Conservation (phyloP, 2,797 vertebrate genomes). For the Phylloscopus collybita region DNA sequence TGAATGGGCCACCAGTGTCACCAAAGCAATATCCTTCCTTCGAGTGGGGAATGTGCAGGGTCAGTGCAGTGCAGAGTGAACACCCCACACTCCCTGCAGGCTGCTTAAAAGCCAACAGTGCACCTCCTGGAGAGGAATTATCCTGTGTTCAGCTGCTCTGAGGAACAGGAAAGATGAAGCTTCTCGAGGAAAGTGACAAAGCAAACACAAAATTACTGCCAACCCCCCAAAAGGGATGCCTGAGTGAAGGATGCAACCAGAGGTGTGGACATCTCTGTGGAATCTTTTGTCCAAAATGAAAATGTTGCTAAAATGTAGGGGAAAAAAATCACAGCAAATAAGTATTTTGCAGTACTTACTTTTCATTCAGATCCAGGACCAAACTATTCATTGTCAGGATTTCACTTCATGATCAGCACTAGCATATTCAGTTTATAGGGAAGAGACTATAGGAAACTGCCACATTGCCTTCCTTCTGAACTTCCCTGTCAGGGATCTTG, state of each 20-base stretch:
- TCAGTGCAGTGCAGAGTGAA: neutral
- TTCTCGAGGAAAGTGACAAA: neutral
- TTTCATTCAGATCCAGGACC: neutral
- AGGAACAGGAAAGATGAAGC: neutral
- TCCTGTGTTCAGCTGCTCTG: neutral
- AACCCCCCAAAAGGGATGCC: neutral
- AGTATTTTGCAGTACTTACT: neutral
- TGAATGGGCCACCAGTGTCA: constrained; percentile 9
- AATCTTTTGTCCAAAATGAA: neutral
- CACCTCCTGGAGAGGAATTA: neutral
- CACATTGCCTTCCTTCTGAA: neutral
- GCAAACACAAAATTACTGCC: neutral
- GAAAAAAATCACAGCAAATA: neutral
- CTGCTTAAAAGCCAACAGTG: neutral
- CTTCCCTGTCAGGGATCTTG: neutral
- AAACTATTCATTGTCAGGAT: neutral
- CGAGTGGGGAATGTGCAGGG: neutral
- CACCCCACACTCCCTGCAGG: neutral
- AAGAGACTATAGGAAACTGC: neutral
- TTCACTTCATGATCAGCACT: neutral
- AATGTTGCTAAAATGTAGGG: neutral
- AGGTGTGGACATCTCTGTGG: neutral
- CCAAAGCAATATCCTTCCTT: constrained; percentile 15
- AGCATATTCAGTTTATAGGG: neutral
- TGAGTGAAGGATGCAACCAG: neutral